Conservation (phyloP, 2,797 vertebrate species). For the Microctenopoma steveboyesi region DNA sequence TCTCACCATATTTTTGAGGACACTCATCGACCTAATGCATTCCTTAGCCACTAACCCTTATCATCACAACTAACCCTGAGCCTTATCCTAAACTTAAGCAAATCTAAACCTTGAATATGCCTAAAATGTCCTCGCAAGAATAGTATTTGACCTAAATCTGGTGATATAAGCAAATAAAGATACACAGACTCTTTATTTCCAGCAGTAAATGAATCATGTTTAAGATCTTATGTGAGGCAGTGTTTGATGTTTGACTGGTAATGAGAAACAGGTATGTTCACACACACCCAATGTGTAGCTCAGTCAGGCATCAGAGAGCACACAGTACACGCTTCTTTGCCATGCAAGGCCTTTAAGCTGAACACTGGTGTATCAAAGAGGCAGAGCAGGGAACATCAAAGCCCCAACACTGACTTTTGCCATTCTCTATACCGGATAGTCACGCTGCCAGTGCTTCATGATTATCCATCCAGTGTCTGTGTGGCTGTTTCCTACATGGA, state of each 20-base stretch:
- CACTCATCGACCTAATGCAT: no score
- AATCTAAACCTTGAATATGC: no score
- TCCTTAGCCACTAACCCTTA: no score
- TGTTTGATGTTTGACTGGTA: conserved; percentile 54
- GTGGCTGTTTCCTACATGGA: conserved; percentile 18
- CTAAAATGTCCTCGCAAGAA: no score
- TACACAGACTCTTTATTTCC: conserved; percentile 22
- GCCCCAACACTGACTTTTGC: conserved; percentile 50
- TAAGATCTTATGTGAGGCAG: conserved; percentile 61
- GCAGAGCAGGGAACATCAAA: conserved; percentile 70
- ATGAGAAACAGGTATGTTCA: conserved; percentile 65
- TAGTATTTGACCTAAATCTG: no score
- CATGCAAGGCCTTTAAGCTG: conserved; percentile 50
- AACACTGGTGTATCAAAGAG: conserved; percentile 69
- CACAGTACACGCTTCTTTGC: conserved; percentile 33
- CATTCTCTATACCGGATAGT: conserved; percentile 49
- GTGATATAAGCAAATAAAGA: no score
- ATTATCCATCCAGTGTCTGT: conserved; percentile 38
- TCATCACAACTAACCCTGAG: no score
- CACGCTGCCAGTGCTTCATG: conserved; percentile 21
- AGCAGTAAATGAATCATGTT: conserved; percentile 61
- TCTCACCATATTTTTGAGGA: no score
- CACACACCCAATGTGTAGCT: conserved; percentile 15
- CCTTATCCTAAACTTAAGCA: no score
- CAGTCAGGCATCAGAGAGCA: conserved; percentile 31